Evolutionary conservation across 2,888 invertebrate species (phyloP).

Genomic region (Trachelus troglodyta): DNA sequence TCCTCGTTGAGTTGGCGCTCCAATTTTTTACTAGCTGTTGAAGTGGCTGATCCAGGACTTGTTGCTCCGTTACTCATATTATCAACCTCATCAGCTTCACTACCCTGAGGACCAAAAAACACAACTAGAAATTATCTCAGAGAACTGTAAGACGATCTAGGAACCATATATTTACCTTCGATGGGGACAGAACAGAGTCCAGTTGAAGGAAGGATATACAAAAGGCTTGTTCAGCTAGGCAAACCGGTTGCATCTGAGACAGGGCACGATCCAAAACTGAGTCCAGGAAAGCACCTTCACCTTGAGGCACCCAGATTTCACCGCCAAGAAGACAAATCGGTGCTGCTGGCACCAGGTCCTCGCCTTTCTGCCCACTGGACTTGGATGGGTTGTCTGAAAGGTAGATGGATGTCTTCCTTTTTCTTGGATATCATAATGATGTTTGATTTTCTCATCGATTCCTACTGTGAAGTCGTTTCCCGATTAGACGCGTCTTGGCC

Average conservation of each 20-base stretch:
- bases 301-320: constrained; percentile 59
- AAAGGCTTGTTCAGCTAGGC: constrained; percentile 95
- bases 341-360: constrained; percentile 55
- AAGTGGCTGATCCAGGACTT: constrained; percentile 57
- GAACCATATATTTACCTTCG: constrained; percentile 39
- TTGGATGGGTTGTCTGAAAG: constrained; percentile 49
- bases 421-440: not conserved
- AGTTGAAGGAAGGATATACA: constrained; percentile 92
- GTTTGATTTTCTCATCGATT: not conserved
- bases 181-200: constrained; percentile 67
- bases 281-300: constrained; percentile 67
- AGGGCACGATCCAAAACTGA: constrained; percentile 86
- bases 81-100: constrained; percentile 53
- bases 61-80: constrained; percentile 51
- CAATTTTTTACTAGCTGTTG: constrained; percentile 69
- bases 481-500: constrained; percentile 67
- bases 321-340: constrained; percentile 59
- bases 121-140: constrained; percentile 13
- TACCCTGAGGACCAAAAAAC: constrained; percentile 18
- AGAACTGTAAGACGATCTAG: constrained; percentile 15
- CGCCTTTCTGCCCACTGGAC: constrained; percentile 55
- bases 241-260: constrained; percentile 89
- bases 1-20: constrained; percentile 82
- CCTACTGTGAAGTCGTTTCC: constrained; percentile 48
- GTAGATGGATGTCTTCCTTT: not conserved